Conservation (phyloP, 2,113 vertebrate species). For the Carlito syrichta region DNA sequence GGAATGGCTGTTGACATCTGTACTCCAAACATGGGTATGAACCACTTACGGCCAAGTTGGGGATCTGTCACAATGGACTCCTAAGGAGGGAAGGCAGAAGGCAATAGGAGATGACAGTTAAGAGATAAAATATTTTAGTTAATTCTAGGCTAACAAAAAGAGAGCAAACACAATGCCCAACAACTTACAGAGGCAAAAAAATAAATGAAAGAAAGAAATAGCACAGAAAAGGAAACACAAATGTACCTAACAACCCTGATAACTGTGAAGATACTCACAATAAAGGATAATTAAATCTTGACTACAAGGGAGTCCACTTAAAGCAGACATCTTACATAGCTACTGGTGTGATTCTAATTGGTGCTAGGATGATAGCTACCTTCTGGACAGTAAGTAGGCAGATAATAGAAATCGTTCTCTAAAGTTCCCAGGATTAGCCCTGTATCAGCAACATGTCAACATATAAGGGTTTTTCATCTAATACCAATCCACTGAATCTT, state of each 20-base stretch:
- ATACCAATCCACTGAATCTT: not conserved
- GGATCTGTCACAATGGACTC: not conserved
- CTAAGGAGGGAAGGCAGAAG: not conserved
- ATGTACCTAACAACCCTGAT: not conserved
- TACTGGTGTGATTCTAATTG: not conserved
- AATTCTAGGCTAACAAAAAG: not conserved
- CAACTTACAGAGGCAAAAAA: not conserved
- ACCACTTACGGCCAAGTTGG: not conserved
- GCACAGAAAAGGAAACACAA: not conserved
- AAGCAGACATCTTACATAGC: not conserved
- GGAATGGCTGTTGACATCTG: not conserved
- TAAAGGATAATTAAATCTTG: not conserved
- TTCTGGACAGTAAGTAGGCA: not conserved
- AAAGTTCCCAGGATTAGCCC: not conserved
- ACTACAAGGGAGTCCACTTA: not conserved
- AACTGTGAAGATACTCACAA: not conserved
- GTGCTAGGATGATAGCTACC: not conserved
- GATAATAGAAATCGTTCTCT: not conserved
- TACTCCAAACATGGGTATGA: not conserved
- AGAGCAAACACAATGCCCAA: not conserved
- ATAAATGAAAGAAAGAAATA: not conserved
- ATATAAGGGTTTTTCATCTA: not conserved
- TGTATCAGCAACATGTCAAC: not conserved
- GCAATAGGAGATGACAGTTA: not conserved
- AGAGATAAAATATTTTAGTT: not conserved